A percentile compares a stretch with the other conserved stretches of the same genome.
Evolutionary conservation across 1,140 invertebrate genomes (phyloP).

Genomic region (Delia radicum): DNA sequence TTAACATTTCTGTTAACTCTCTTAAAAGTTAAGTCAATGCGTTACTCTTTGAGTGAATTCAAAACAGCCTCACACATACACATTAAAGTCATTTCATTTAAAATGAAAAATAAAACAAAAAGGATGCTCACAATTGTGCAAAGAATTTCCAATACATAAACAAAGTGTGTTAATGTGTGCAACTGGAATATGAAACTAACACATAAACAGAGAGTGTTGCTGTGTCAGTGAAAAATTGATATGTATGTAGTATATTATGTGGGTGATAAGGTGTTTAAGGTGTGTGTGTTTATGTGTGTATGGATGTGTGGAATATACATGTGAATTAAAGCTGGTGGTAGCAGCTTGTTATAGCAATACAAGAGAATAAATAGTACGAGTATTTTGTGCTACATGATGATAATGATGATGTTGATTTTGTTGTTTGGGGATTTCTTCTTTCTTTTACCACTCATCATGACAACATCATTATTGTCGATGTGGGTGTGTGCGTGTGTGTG

Average conservation of each 20-base stretch:
- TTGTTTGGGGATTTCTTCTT: conserved; percentile 15
- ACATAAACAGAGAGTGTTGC: neutral
- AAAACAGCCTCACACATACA: too few species aligned
- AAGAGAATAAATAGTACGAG: neutral
- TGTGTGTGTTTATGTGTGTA: neutral
- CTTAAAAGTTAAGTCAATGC: too few species aligned
- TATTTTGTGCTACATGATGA: too few species aligned
- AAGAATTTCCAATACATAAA: conserved; percentile 20
- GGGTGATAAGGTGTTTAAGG: too few species aligned
- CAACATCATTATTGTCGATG: too few species aligned
- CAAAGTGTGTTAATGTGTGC: conserved; percentile 11
- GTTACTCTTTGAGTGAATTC: too few species aligned
- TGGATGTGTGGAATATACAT: neutral
- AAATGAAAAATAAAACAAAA: neutral
- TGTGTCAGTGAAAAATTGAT: too few species aligned
- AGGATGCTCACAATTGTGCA: conserved; percentile 17
- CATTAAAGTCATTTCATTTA: too few species aligned
- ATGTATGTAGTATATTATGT: too few species aligned
- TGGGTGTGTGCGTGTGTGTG: too few species aligned
- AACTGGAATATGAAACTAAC: neutral
- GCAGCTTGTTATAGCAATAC: neutral
- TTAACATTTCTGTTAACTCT: too few species aligned
- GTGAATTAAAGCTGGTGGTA: neutral
- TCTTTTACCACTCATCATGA: neutral
- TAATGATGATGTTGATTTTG: neutral